phyloP scores from a whole-genome alignment of 2,888 invertebrate species.

The Hylaea fasciaria region DNA sequence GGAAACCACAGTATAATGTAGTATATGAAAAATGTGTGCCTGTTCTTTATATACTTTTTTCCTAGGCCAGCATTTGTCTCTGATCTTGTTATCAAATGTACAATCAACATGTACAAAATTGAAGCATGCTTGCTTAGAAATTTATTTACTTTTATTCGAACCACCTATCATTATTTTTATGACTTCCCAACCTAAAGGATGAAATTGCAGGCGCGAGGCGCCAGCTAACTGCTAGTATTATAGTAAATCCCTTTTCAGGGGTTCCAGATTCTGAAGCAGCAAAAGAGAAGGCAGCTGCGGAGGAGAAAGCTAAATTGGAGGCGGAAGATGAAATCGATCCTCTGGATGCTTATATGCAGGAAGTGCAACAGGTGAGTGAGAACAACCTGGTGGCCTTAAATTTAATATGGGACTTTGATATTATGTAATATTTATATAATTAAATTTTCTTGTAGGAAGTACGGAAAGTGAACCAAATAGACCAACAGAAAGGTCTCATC shows the following conservation, averaged over 20 bases:
- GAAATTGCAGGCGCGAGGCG: no score
- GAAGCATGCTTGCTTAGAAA: no score
- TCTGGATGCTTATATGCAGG: slow-evolving; percentile 98
- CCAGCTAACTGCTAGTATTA: neutral
- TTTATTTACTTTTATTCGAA: no score
- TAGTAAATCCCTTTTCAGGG: slow-evolving; percentile 1
- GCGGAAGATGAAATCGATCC: slow-evolving; percentile 95
- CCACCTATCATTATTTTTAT: no score
- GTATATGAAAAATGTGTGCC: no score
- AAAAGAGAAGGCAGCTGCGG: slow-evolving; percentile 45
- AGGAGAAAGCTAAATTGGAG: slow-evolving; percentile 69
- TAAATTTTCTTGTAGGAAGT: slow-evolving; percentile 87
- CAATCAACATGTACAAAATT: no score
- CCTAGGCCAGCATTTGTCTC: no score
- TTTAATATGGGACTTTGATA: no score
- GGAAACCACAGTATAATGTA: neutral
- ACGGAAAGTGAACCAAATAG: slow-evolving; percentile 90
- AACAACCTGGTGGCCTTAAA: neutral
- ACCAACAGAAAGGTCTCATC: slow-evolving; percentile 82
- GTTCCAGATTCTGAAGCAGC: slow-evolving; percentile 79
- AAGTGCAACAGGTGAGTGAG: slow-evolving; percentile 84
- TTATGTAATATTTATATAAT: no score
- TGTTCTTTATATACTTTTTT: no score
- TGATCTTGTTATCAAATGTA: no score
- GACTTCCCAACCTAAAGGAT: no score